Base-by-base conservation (phyloP, 2,113 vertebrate species). In the Sinocyclocheilus anshuiensis region DNA sequence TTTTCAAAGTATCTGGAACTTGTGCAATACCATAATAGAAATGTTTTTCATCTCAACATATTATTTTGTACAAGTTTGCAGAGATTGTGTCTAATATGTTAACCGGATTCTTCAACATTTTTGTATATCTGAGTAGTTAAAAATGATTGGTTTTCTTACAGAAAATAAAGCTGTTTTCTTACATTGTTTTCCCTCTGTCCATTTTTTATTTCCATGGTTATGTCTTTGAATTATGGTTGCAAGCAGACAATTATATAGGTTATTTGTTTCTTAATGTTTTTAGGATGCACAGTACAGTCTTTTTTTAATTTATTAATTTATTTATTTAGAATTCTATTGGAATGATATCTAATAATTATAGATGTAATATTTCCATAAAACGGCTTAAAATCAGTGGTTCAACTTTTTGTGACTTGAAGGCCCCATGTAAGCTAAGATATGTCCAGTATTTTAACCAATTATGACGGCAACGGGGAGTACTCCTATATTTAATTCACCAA, bases 21-120 rank as follows among this genome's bases (percentile, higher is more conserved):
- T 42, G 75, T 86, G 81, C 81, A 86, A 81, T 86, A 61, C 29
- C 61, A 69, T 12, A 81, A 29, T 22, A 53, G 9, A 50, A 18
- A 22, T 26, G 10, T 63, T 63, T 50, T 11, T 77, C 42, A 59
- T 81, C 33, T 65, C n/a, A 81, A 10, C 11, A 42, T 42, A 80
- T 42, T 42, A 45, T 81, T 81, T 15, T 81, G n/a, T 45, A 48
- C 11, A 63, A 65, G 79, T 77, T 65, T 48, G 39, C 36, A 6
- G n/a, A 81, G 39, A 42, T 42, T 85, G 39, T 81, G 20, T 50
- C 8, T 39, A 1, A 48, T 48, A 63, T 75, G 16, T 65, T 57
- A 57, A 57, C 6, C 72, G 33, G 18, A 15, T 79, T 72, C 16
- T 81, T 0, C 12, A 22, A 61, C 20, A 22, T 26, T 79, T 83